Percentiles rank a stretch among this genome's conserved stretches.
Conservation (phyloP, 2,888 invertebrate species). For the Paralinhomoeus sp. region DNA sequence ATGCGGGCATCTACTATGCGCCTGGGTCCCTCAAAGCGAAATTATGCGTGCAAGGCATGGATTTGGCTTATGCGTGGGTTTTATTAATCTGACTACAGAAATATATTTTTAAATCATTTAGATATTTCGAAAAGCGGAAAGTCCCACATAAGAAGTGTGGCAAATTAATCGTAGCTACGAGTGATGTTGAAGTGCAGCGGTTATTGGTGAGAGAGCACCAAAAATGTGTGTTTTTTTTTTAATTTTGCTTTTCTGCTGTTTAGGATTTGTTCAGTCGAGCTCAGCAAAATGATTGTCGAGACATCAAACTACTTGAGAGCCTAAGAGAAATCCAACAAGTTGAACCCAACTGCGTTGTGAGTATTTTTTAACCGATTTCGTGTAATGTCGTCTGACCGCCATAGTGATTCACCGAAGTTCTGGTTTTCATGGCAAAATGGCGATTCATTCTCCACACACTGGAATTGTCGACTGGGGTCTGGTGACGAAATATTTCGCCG, state of each 20-base stretch:
- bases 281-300: constrained; percentile 58
- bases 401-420: no score
- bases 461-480: constrained; percentile 76
- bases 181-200: constrained; percentile 14
- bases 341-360: constrained; percentile 60
- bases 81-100: no score
- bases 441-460: constrained; percentile 85
- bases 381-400: no score
- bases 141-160: constrained; percentile 83
- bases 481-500: constrained; percentile 57
- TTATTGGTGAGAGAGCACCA: constrained; percentile 10
- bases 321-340: constrained; percentile 47
- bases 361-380: no score
- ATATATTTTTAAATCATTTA: no score
- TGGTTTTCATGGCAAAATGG: no score
- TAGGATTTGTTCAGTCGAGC: constrained; percentile 56
- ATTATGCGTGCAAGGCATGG: constrained; percentile 54
- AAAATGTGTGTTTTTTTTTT: no score
- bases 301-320: constrained; percentile 49
- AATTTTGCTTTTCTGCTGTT: constrained; percentile 3
- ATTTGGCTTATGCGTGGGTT: no score
- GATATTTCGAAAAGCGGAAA: constrained; percentile 55
- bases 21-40: constrained; percentile 65
- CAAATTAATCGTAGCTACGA: constrained; percentile 36
- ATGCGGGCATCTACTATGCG: constrained; percentile 52